These are phyloP conservation scores for Myotis lucifugus DNA, from an alignment of 2,113 vertebrate genomes.

Conservation along the genomic window DNA sequence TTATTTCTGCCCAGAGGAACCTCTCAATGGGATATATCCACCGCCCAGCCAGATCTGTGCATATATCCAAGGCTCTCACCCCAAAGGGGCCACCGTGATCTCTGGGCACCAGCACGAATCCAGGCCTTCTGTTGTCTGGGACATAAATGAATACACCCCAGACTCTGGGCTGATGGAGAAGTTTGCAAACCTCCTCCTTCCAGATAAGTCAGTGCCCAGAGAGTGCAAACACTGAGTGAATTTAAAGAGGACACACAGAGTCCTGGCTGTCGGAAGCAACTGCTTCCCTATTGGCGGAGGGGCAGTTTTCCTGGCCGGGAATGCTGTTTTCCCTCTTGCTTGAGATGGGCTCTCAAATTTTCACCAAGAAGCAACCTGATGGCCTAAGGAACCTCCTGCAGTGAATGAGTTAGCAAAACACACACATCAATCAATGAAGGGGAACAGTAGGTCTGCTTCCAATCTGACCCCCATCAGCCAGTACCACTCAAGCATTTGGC, in stretches of 20 bases:
- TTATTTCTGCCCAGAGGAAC: background rate
- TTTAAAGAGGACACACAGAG: background rate
- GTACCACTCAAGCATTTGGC: background rate
- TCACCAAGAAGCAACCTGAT: background rate
- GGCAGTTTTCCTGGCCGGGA: background rate
- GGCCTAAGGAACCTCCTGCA: background rate
- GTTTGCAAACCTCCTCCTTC: accelerated
- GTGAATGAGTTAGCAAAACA: background rate
- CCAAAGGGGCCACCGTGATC: background rate
- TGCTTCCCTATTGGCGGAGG: background rate
- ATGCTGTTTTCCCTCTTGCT: background rate
- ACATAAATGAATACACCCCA: background rate
- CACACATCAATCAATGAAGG: accelerated
- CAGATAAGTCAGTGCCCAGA: background rate
- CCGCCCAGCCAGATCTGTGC: background rate
- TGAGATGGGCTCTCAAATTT: background rate
- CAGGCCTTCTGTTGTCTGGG: background rate
- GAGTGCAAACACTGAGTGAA: background rate
- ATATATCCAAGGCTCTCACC: too few species aligned
- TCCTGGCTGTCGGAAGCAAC: accelerated
- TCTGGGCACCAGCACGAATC: background rate
- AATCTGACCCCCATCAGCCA: background rate
- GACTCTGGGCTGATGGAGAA: background rate
- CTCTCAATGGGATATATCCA: background rate
- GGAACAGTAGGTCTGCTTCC: background rate